Evolutionary conservation across 1,140 invertebrate species (phyloP).

Genomic region (Chelonus insularis): DNA sequence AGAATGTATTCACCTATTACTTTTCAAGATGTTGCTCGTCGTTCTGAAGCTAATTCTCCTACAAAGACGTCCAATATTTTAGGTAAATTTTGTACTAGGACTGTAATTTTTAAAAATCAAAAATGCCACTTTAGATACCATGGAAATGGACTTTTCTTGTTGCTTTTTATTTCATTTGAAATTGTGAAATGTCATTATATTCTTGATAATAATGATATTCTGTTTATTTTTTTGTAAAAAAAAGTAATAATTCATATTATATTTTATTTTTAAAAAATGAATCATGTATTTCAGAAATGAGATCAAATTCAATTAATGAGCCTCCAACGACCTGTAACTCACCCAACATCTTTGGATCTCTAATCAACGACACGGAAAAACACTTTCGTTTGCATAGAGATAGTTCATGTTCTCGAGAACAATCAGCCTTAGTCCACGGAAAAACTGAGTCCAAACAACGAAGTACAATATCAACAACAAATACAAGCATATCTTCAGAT

Average conservation of each 20-base stretch:
- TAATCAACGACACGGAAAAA: conserved; percentile 63
- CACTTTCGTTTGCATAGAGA: conserved; percentile 62
- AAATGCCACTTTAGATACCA: not conserved
- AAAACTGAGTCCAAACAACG: conserved; percentile 41
- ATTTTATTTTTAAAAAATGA: too few relatives aligned
- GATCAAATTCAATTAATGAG: conserved; percentile 65
- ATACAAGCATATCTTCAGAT: conserved; percentile 28
- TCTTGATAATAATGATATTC: too few relatives aligned
- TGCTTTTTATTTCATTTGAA: too few relatives aligned
- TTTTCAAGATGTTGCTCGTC: conserved; percentile 77
- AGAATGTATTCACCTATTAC: conserved; percentile 82
- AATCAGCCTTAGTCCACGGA: conserved; percentile 22
- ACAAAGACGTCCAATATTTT: conserved; percentile 54
- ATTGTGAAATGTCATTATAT: too few relatives aligned
- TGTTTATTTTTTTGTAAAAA: too few relatives aligned
- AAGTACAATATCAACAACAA: not conserved
- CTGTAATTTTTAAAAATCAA: conserved; percentile 8
- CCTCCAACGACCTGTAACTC: conserved; percentile 53
- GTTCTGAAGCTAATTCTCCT: conserved; percentile 75
- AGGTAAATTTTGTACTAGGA: conserved; percentile 53
- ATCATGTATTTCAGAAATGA: conserved; percentile 58
- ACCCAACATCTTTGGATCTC: conserved; percentile 59
- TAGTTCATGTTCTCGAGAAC: conserved; percentile 37
- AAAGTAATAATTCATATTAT: too few relatives aligned
- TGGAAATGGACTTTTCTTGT: too few relatives aligned